phyloP scores from a whole-genome alignment of 2,113 vertebrate genomes.

The cattle (Bos taurus) region DNA sequence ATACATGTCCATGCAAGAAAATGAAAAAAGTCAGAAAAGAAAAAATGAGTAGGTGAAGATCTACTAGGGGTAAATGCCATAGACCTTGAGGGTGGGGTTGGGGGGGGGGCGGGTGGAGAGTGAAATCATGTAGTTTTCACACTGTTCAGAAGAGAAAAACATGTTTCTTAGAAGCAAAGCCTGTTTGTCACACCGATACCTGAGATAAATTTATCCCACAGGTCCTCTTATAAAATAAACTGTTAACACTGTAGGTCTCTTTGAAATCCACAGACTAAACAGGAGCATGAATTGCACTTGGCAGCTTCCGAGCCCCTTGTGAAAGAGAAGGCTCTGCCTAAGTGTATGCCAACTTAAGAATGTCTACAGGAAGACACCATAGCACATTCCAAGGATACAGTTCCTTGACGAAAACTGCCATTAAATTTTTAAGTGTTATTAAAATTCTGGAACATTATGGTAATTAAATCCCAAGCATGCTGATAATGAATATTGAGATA shows the following conservation, averaged over 20 bases:
- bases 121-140: neutral
- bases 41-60: neutral
- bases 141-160: neutral
- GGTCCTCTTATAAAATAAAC: neutral
- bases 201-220: neutral
- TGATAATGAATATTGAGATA: conserved; percentile 25
- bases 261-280: neutral
- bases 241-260: neutral
- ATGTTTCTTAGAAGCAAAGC: neutral
- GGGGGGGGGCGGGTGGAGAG: neutral
- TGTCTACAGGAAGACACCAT: neutral
- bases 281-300: neutral
- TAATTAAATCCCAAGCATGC: conserved; percentile 7
- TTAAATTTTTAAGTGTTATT: conserved; percentile 7
- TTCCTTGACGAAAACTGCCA: neutral
- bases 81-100: neutral
- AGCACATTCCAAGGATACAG: neutral
- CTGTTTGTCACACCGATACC: neutral
- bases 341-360: neutral
- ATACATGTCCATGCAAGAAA: neutral
- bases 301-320: neutral
- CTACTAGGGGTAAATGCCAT: neutral
- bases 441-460: conserved; percentile 27
- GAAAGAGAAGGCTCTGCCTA: neutral
- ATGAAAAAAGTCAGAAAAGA: neutral